A percentile compares a stretch with the other conserved stretches of the same genome.
Conservation (phyloP, 2,888 invertebrate genomes). For the Chirona hameri region DNA sequence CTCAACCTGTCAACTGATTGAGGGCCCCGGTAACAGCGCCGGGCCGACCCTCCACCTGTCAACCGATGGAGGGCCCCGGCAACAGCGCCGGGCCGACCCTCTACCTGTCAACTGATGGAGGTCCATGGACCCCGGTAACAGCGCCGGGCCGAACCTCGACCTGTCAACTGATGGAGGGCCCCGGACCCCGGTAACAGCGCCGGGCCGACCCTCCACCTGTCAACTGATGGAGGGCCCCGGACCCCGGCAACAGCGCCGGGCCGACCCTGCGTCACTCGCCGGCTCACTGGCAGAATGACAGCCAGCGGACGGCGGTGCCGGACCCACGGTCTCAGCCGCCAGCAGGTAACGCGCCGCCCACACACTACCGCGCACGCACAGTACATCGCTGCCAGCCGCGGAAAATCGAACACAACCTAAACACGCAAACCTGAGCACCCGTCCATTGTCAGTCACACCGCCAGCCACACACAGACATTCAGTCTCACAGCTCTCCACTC, state of each 20-base stretch:
- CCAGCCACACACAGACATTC: too few relatives aligned
- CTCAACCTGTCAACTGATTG: background rate
- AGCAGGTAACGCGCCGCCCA: too few relatives aligned
- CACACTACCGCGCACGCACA: background rate
- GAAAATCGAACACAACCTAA: too few relatives aligned
- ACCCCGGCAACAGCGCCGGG: too few relatives aligned
- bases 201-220: background rate
- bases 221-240: background rate
- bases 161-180: background rate
- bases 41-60: background rate
- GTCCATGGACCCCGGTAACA: too few relatives aligned
- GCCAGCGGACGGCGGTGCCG: too few relatives aligned
- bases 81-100: background rate
- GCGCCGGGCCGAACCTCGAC: background rate
- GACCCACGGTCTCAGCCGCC: too few relatives aligned
- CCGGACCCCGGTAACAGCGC: background rate
- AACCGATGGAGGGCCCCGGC: background rate
- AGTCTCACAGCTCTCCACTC: too few relatives aligned
- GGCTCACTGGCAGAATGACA: too few relatives aligned
- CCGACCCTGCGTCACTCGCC: too few relatives aligned
- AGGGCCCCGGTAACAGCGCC: background rate
- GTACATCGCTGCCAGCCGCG: too few relatives aligned
- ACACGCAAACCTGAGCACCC: background rate
- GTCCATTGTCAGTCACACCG: too few relatives aligned
- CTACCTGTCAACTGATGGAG: background rate